Evolutionary conservation across 1,140 invertebrate genomes (phyloP), one percentile per base, ranked within the genome.

Genomic region (Phocides pigmalion): DNA sequence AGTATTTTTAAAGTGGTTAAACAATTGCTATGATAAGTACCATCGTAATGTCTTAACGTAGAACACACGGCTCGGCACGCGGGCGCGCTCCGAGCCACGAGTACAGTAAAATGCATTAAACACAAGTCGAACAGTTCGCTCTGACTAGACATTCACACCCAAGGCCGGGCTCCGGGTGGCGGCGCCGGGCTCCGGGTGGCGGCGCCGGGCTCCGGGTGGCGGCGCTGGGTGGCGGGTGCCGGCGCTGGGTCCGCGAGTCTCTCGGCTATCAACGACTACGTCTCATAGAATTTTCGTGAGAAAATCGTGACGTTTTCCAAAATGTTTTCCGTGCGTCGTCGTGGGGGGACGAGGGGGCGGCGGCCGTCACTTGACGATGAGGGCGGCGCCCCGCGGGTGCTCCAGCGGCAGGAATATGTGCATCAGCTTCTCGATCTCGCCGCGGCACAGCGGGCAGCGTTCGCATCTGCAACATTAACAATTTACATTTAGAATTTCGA

Each of bases 391-490:
- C 47, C 74, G 84, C 56, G 93, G 87, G 69, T 87, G 89, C 59
- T 94, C 93, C 25, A 94, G 90, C 0, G 95, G 95, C 25, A 96
- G 91, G 85, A 94, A 96, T 70, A 95, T 95, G 81, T 94, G 95
- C 82, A 95, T 94, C 66, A 94, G 93, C 77, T 95, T 94, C 74
- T 94, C 93, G 70, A 97, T 95, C 71, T 95, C 94, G 0, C 94
- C 93, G 17, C 96, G 93, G 79, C 96, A 97, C 1, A 97, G 89
- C 0, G 96, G 96, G 82, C 96, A 97, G 47, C 94, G 93, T 63
- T 94, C 94, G 85, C 96, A 96, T 71, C 95, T 93, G 79, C 4
- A 85, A 83, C 62, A 19, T 70, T 65, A 4, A 65, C 44, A 4
- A n/a, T n/a, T n/a, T n/a, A n/a, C n/a, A n/a, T n/a, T n/a, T n/a